Conservation (phyloP, 1,140 invertebrate genomes). For the Triops longicaudatus region DNA sequence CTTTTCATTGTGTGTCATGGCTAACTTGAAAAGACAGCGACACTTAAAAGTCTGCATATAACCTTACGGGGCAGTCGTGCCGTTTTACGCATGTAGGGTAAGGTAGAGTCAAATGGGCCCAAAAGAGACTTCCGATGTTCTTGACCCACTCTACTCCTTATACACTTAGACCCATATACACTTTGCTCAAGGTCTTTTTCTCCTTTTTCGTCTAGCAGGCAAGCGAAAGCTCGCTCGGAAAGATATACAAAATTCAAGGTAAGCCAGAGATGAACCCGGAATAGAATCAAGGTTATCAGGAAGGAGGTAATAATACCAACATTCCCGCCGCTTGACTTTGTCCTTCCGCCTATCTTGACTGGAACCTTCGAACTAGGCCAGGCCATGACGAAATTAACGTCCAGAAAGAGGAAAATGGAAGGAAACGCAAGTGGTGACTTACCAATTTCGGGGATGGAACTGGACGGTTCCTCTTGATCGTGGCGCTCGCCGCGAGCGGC, state of each 20-base stretch:
- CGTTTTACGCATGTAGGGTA: background rate
- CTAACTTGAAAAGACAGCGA: background rate
- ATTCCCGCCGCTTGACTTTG: background rate
- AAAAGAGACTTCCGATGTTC: background rate
- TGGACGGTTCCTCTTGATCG: conserved; percentile 26
- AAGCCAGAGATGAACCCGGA: conserved; percentile 14
- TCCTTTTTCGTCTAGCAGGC: background rate
- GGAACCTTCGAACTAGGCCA: background rate
- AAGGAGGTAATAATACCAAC: background rate
- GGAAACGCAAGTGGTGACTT: background rate
- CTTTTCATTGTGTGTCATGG: background rate
- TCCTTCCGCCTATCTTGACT: background rate
- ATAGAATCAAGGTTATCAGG: conserved; percentile 12
- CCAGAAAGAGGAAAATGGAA: background rate
- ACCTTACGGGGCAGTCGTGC: background rate
- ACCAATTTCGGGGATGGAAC: conserved; percentile 29
- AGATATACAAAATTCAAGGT: conserved; percentile 3
- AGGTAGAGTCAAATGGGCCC: background rate
- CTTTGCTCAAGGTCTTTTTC: background rate
- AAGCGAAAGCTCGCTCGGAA: conserved; percentile 8
- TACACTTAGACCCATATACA: background rate
- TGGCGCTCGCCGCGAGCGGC: background rate
- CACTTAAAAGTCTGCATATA: background rate
- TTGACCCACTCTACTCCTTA: background rate
- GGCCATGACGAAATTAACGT: background rate